These are phyloP conservation scores for Oncopeltus fasciatus DNA, from an alignment of 1,140 invertebrate species.

Conservation along the genomic window DNA sequence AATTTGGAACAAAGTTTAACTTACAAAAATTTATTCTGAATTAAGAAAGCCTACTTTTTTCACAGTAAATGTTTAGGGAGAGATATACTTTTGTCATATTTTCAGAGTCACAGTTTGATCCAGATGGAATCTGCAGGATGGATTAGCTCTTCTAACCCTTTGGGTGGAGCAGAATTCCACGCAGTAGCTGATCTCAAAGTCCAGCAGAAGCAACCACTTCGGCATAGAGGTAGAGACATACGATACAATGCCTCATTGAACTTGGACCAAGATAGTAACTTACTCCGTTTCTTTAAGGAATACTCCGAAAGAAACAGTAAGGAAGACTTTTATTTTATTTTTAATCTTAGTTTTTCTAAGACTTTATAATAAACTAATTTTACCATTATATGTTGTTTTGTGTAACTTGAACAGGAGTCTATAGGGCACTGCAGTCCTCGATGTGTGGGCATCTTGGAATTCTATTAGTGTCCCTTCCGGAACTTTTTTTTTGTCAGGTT, in stretches of 20 bases:
- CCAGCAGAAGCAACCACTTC: conserved; percentile 8
- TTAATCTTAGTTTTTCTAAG: too few relatives aligned
- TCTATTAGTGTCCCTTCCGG: too few relatives aligned
- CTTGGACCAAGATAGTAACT: background rate
- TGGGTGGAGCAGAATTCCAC: conserved; percentile 11
- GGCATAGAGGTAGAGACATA: conserved; percentile 9
- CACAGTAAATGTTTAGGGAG: too few relatives aligned
- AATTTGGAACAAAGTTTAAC: too few relatives aligned
- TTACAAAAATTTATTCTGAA: too few relatives aligned
- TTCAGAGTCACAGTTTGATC: conserved; percentile 10
- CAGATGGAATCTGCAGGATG: conserved; percentile 14
- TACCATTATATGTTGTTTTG: too few relatives aligned
- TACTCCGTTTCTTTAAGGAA: background rate
- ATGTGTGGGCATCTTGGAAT: too few relatives aligned
- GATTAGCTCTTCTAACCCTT: background rate
- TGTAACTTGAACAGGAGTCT: too few relatives aligned
- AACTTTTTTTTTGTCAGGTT: too few relatives aligned
- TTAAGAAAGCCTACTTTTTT: too few relatives aligned
- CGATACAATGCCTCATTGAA: conserved; percentile 11
- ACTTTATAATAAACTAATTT: too few relatives aligned
- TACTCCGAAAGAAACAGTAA: conserved; percentile 17
- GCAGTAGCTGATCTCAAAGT: conserved; percentile 13
- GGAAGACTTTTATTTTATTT: background rate
- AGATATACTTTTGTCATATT: background rate
- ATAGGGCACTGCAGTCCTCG: too few relatives aligned